Base-by-base conservation (phyloP, 2,888 invertebrate genomes). In the Pasiphila rectangulata region DNA sequence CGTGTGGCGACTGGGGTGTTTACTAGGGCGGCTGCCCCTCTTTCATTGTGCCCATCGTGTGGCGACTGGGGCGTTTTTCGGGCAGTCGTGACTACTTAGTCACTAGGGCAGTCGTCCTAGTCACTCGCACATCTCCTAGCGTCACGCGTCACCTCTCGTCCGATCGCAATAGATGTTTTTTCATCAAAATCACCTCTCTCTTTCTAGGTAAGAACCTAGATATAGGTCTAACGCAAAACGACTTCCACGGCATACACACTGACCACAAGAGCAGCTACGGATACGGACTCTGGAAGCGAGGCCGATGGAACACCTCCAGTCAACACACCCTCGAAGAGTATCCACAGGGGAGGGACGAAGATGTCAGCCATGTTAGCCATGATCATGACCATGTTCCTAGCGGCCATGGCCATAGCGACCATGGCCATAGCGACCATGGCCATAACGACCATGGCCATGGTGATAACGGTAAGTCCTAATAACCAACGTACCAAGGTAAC, bases 241-340 rank as follows among this genome's bases (percentile, higher is more conserved):
- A 50, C 17, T 50, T 50, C 41, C 37, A 45, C 0, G 21, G 38
- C 17, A 41, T 49, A 4, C 7, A 7, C 0, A 32, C 25, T 9
- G 37, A 41, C 4, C 10, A 27, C 12, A 50, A 41, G 15, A 23
- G 15, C 1, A 32, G 23, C 19, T 57, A 83, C 46, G 83, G 79
- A 0, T 71, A 77, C 40, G 82, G 83, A 0, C 57, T 74, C 0
- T 85, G 83, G 83, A 85, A 79, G 52, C 70, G 69, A 13, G 80
- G 79, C 0, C 56, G 74, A 7, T 85, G 85, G 85, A 84, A 79
- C 27, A 69, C 32, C 13, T 75, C 83, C 0, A 0, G 54, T 44
- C 46, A 75, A 72, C 55, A 71, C 68, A 6, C 29, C 20, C 20
- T 39, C 19, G 16, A 9, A 55, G 74, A 57, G 0, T 59, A 54